Evolutionary conservation across 2,888 invertebrate genomes (phyloP).

Genomic region (Carpatolechia fugitivella): DNA sequence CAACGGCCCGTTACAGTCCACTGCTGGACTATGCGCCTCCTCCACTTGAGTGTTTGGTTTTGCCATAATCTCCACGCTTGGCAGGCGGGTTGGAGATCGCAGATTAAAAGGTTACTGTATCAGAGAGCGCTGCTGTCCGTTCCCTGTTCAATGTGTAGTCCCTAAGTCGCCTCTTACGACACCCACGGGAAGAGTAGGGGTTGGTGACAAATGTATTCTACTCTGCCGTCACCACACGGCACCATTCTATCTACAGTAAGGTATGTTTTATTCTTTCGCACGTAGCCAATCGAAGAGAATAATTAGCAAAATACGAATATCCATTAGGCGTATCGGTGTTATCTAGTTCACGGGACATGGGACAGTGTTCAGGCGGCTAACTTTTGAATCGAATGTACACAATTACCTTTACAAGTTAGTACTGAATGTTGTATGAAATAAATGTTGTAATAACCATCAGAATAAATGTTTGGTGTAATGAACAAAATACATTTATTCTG

Average conservation of each 20-base stretch:
- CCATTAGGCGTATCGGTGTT: conserved; percentile 74
- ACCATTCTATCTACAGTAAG: neutral
- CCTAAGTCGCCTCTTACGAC: too few relatives aligned
- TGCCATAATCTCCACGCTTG: too few relatives aligned
- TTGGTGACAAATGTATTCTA: neutral
- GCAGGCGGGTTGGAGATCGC: too few relatives aligned
- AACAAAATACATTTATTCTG: neutral
- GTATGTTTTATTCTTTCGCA: conserved; percentile 26
- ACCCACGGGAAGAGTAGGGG: too few relatives aligned
- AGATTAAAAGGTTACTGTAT: too few relatives aligned
- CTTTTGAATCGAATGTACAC: neutral
- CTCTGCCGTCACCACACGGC: too few relatives aligned
- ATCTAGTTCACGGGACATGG: conserved; percentile 57
- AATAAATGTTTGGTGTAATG: neutral
- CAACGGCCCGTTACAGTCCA: too few relatives aligned
- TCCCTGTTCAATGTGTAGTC: too few relatives aligned
- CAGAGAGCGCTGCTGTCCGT: too few relatives aligned
- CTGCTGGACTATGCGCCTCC: too few relatives aligned
- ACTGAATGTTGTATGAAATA: neutral
- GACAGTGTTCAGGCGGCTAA: neutral
- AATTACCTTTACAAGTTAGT: neutral
- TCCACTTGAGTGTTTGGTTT: too few relatives aligned
- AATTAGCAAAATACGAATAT: conserved; percentile 56
- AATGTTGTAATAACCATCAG: neutral
- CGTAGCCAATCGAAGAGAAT: conserved; percentile 46